Evolutionary conservation across 1,140 invertebrate species (phyloP), one percentile per base, ranked within the genome.

Genomic region (Rhysida immarginata): DNA sequence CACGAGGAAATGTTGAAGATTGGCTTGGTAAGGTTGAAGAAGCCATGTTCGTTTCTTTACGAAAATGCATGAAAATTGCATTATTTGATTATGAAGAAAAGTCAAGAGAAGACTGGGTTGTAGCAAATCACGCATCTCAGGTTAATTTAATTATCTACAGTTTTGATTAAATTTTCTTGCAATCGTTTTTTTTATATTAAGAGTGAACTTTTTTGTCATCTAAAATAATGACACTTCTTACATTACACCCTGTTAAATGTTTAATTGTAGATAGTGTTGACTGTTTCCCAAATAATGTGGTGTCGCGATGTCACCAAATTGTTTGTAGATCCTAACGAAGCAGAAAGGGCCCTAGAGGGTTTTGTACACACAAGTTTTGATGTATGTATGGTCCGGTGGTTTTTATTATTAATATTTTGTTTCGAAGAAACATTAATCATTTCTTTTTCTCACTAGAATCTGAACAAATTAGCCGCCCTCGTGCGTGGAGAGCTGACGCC

Each of bases 271-370:
- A 75, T 82, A 20, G 77, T 89, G 1, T 68, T 91, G 24, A 83
- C 85, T 1, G 83, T 90, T 0, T 87, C 84, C 0, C 87, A 92
- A 71, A 81, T 89, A 57, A 85, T 86, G 75, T 92, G 88, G 89
- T 81, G 84, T 1, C 71, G 74, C 62, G 77, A 81, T 50, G 81
- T 92, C 1, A 87, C 59, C 69, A 75, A 48, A 79, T 87, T 60
- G 74, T 90, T 11, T 80, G 82, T 53, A 63, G 60, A 18, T 18
- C 53, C 1, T 18, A 26, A 27, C n/a, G 64, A 68, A 16, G 54
- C 64, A n/a, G 65, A 69, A 46, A 59, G 58, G 68, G 54, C 18
- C 53, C 23, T 59, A 20, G 41, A 63, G 21, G 23, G 68, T 2
- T 72, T 71, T 46, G 53, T 56, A 48, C 25, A 52, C 1, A 42